Evolutionary conservation across 2,888 invertebrate species (phyloP).

Genomic region (Allolobophora icterica): DNA sequence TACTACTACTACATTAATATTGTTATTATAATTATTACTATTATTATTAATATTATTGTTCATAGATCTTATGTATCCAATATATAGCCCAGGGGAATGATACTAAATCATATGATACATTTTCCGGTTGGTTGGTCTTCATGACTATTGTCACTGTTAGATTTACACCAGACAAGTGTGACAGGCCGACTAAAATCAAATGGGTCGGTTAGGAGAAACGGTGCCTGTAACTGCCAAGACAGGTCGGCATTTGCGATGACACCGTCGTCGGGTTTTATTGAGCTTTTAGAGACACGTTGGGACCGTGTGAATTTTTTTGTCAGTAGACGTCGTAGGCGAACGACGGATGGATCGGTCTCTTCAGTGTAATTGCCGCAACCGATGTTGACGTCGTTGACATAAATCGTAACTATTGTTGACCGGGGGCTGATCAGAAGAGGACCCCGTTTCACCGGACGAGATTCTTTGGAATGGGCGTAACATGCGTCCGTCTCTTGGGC

Average conservation of each 20-base stretch:
- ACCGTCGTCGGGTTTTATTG: too few species aligned
- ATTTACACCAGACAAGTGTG: neutral
- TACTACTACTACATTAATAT: neutral
- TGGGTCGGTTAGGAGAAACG: neutral
- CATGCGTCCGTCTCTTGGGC: neutral
- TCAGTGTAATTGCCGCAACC: neutral
- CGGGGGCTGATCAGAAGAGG: neutral
- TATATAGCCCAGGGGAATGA: neutral
- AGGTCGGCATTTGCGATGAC: too few species aligned
- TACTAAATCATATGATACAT: neutral
- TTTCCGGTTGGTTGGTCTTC: neutral
- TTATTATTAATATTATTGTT: conserved; percentile 22
- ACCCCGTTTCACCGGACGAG: neutral
- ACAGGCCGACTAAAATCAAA: neutral
- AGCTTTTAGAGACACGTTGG: neutral
- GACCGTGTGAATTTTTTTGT: neutral
- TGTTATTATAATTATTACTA: neutral
- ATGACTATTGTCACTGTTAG: neutral
- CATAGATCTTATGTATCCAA: neutral
- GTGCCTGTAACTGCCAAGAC: neutral
- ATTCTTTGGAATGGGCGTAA: neutral
- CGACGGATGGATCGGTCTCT: too few species aligned
- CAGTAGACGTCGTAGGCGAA: neutral
- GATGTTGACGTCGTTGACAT: neutral
- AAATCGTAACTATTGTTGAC: neutral